Evolutionary conservation across 23 tunicate species (phyloP), one percentile per base, ranked within the genome.

Genomic region (Styela clava): DNA sequence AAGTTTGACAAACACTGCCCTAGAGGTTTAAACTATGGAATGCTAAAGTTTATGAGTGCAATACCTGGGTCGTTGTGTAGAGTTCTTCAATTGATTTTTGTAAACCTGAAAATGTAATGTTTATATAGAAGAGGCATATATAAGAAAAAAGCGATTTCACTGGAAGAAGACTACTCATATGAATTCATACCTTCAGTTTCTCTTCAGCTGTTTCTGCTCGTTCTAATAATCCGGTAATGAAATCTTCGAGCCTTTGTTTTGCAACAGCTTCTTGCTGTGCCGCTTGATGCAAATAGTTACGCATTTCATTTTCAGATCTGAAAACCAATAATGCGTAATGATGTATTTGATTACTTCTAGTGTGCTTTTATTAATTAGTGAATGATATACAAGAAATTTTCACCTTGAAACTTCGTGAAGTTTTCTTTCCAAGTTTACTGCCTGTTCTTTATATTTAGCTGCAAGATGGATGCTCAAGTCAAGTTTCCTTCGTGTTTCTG

Each of bases 151-250:
- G n/a, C n/a, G n/a, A n/a, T n/a, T n/a, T n/a, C n/a, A n/a, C n/a
- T n/a, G n/a, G n/a, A n/a, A n/a, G n/a, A n/a, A n/a, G n/a, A n/a
- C n/a, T n/a, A n/a, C n/a, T n/a, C n/a, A n/a, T n/a, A 44, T 44
- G 56, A 44, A 44, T 44, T 33, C 44, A 24, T 63, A 87, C 97
- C 79, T 86, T 71, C 23, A 86, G 35, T 82, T 85, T 62, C 9
- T 84, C 25, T 63, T 91, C 97, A 62, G 97, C 97, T 5, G 63
- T 35, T 61, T 91, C 97, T 25, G 97, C 87, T 69, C 97, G 51
- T 21, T 78, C 74, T 70, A 91, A 33, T 52, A 91, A 64, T 21
- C 74, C 78, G 35, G 85, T 87, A 78, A 91, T 85, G 33, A 91
- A 91, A 18, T 64, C 78, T 21, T 85, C 86, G 23, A 91, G 69